phyloP scores from a whole-genome alignment of 2,113 vertebrate species.

The Drymodes brunneopygia region DNA sequence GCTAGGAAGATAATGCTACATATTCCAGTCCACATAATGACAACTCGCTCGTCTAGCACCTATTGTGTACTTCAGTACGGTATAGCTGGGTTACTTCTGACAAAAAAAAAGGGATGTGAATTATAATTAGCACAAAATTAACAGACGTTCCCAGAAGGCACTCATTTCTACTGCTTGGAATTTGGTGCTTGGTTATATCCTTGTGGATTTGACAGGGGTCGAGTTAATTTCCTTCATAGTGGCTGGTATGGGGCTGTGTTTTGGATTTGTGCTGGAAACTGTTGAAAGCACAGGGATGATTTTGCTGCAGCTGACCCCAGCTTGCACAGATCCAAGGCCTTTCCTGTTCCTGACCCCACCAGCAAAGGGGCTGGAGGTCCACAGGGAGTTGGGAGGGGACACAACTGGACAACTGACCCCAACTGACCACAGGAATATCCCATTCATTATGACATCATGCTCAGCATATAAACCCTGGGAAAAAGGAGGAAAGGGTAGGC shows the following conservation, averaged over 20 bases:
- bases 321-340: not conserved
- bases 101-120: not conserved
- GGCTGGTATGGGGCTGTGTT: not conserved
- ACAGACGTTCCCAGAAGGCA: not conserved
- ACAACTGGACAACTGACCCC: not conserved
- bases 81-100: not conserved
- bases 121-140: not conserved
- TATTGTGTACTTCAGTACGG: not conserved
- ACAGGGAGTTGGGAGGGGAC: not conserved
- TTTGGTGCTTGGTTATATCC: not conserved
- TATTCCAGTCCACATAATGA: not conserved
- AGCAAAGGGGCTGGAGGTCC: accelerated
- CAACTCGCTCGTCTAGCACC: not conserved
- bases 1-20: not conserved
- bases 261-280: not conserved
- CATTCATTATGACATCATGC: accelerated
- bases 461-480: not conserved
- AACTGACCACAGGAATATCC: not conserved
- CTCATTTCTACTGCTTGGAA: not conserved
- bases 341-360: not conserved
- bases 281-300: too few species aligned
- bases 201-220: not conserved
- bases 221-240: not conserved
- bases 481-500: not conserved
- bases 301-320: not conserved